Base-by-base conservation (phyloP, 2,113 vertebrate genomes). In the Otis tarda region DNA sequence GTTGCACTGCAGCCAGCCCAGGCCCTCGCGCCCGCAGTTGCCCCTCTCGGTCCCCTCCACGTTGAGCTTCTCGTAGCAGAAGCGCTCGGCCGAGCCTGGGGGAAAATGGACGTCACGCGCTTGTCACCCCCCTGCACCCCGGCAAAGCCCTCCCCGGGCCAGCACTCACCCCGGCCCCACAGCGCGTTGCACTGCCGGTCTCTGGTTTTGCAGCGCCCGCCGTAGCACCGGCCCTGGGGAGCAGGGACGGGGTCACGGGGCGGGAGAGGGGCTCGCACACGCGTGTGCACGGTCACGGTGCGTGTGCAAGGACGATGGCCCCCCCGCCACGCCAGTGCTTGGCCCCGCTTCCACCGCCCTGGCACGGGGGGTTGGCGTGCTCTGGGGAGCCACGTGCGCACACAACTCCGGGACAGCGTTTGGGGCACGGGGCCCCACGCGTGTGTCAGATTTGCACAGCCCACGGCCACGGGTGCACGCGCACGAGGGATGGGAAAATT, bases 1-100 rank as follows among this genome's bases (percentile, higher is more conserved):
- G 97, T 98, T 99, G 98, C 99, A 99, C 97, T 99, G 99, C 94
- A 99, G 97, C 99, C 99, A 99, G 92, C 98, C 98, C 24, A 95
- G 97, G 4, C 98, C 99, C 82, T 98, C 97, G 6, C 97, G 98
- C 28, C 99, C 99, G 75, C 99, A 99, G 98, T 99, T 99, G 11
- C 99, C 99, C 65, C 99, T 98, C 94, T 99, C 99, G 0, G 99
- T 99, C 68, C 99, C 99, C 97, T 99, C 99, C 73, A 99, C 98
- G 1, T 99, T 99, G 83, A 99, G 98, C 94, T 99, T 99, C 98
- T 99, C 99, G 4, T 99, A 99, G 94, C 99, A 99, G 97, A 99
- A 99, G 74, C 99, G 98, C 96, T 99, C 99, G 0, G 99, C 99
- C 5, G 99, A 98, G 91, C 86, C 99, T 99, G 94, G 4, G 30